Base-by-base conservation (phyloP, 2,888 invertebrate species). In the Athetis lepigone region DNA sequence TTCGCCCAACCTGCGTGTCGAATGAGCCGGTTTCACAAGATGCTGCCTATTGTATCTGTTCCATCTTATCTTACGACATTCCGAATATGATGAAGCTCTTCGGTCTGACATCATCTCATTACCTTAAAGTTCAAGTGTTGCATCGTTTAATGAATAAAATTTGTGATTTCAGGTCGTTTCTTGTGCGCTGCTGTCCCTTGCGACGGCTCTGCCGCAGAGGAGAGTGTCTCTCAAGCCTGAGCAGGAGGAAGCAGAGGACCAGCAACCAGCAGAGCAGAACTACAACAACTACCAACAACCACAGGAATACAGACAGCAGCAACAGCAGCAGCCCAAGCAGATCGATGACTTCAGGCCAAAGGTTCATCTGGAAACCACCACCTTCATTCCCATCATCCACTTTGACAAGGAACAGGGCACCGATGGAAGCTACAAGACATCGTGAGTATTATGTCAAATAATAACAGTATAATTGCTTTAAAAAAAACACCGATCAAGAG, bases 331-430 rank as follows among this genome's bases (percentile, higher is more conserved):
- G 2, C 27, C 81, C 43, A 92, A 91, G 69, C 87, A 82, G 33
- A 82, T 92, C 19, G 93, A 94, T 0, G 95, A 95, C 75, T 93
- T 94, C 87, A 92, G 93, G 75, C 90, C 94, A 23, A 90, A 92
- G 84, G 88, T 89, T n/a, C 86, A 89, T 21, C 75, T 92, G 57
- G 96, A 96, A 42, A 96, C 96, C 18, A 97, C 97, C 67, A 98
- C 97, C n/a, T 96, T 94, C 89, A 97, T 98, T 79, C 98, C 98
- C 18, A 98, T 98, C 85, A 96, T 98, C 68, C 95, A 96, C 77
- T 98, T 97, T 89, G 97, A 97, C 85, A 98, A 98, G 86, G 97
- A 97, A 87, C 98, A 98, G 86, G 97, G 97, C 72, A 96, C 96
- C 74, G 98, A 97, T 91, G 98, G 98, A 82, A 97, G 97, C 85